Evolutionary conservation across 2,113 vertebrate genomes (phyloP).

Genomic region (Petrocephalus zakoni): DNA sequence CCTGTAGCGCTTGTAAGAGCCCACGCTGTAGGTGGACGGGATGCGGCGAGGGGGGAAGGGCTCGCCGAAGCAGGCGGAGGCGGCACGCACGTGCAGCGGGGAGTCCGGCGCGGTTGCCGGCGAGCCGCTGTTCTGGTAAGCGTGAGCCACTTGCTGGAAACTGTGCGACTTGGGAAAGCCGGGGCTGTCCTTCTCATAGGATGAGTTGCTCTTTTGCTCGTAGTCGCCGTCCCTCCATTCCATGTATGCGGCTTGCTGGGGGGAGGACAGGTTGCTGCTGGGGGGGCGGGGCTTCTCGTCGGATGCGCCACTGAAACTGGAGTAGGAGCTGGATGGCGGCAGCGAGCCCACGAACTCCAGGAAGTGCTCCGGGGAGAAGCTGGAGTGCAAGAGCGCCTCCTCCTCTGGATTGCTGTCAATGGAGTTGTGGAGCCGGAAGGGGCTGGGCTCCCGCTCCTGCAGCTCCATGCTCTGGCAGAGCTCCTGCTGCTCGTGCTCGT

Average conservation of each 20-base stretch:
- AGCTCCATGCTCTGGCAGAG: conserved; percentile 76
- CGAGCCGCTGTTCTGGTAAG: conserved; percentile 61
- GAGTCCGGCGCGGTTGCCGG: conserved; percentile 62
- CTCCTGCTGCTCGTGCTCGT: conserved; percentile 61
- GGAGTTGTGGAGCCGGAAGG: conserved; percentile 76
- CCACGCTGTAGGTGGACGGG: conserved; percentile 64
- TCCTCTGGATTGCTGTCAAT: conserved; percentile 78
- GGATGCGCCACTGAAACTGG: conserved; percentile 82
- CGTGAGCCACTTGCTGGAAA: conserved; percentile 69
- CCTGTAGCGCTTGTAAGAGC: conserved; percentile 47
- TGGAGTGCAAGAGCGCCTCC: conserved; percentile 71
- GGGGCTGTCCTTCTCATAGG: conserved; percentile 67
- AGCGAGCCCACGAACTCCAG: conserved; percentile 72
- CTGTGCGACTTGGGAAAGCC: conserved; percentile 70
- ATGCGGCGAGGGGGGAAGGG: conserved; percentile 74
- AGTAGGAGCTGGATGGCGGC: conserved; percentile 82
- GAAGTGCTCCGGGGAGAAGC: conserved; percentile 71
- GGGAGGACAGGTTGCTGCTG: conserved; percentile 77
- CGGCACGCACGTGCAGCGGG: conserved; percentile 29
- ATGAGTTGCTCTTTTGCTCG: conserved; percentile 63
- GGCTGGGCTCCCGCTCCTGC: conserved; percentile 60
- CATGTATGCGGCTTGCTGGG: conserved; percentile 81
- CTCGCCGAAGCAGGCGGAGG: conserved; percentile 74
- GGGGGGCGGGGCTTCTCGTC: conserved; percentile 79
- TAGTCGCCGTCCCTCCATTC: conserved; percentile 75